Conservation (phyloP, 2,797 vertebrate genomes). For the Anguilla obscura region DNA sequence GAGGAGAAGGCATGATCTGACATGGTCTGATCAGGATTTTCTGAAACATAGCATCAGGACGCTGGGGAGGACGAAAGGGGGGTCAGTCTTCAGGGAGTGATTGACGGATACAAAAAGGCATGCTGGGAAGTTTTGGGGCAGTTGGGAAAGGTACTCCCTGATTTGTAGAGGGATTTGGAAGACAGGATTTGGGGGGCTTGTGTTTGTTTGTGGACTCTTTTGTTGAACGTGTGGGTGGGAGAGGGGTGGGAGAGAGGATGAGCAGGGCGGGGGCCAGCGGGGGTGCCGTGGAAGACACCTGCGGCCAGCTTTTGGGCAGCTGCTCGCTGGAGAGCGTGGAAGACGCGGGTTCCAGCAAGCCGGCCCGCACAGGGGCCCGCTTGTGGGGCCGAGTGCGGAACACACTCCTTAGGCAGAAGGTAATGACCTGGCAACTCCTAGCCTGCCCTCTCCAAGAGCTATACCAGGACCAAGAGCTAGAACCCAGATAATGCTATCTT, state of each 20-base stretch:
- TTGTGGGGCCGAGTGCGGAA: constrained; percentile 45
- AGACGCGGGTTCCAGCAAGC: background rate
- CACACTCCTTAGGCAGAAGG: constrained; percentile 42
- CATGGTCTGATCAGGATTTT: background rate
- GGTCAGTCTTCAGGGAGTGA: background rate
- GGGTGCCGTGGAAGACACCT: background rate
- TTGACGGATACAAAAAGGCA: background rate
- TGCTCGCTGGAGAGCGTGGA: constrained; percentile 17
- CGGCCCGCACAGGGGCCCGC: constrained; percentile 24
- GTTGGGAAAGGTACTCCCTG: background rate
- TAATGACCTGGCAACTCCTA: background rate
- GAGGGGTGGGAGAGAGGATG: constrained; percentile 26
- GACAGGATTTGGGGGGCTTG: background rate
- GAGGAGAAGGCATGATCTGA: background rate
- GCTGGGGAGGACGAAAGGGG: background rate
- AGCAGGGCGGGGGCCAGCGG: constrained; percentile 15
- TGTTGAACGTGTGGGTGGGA: background rate
- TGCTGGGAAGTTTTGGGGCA: background rate
- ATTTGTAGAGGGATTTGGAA: background rate
- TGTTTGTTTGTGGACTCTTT: constrained; percentile 1
- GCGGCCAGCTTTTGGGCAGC: constrained; percentile 3
- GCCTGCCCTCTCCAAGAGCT: background rate
- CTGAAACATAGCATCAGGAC: background rate
- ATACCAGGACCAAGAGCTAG: background rate
- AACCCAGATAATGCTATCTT: background rate